Base-by-base conservation (phyloP, 2,797 vertebrate genomes). In the Fratercula arctica region DNA sequence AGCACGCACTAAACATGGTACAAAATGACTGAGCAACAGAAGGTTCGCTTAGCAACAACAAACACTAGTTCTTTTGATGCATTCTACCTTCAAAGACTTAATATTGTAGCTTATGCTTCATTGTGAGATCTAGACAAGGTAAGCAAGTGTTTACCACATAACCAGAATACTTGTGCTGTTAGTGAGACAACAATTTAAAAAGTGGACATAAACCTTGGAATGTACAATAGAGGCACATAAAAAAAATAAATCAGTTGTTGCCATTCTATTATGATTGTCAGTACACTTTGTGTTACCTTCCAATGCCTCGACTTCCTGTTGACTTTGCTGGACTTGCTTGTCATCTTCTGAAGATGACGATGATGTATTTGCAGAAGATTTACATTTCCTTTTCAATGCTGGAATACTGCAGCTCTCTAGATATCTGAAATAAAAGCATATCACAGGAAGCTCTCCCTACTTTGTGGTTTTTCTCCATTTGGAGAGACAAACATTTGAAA, bases 291-390 rank as follows among this genome's bases (percentile, higher is more conserved):
- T 31, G 33, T 95, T 97, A 98, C 98, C 97, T 94, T 59, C 91
- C 68, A 87, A 13, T 3, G 66, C 60, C 43, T 79, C 66, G 14
- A 21, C 33, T 17, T 87, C 68, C 29, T 78, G 89, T 46, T 51
- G 91, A 39, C 61, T 78, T 46, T 75, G 92, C 41, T 92, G 96
- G 61, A 39, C 77, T 20, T 92, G 96, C 76, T 98, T 98, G 90
- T 98, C 98, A 20, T 99, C 98, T 91, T 99, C 99, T 19, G 98
- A 99, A 77, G 98, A 98, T 19, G 98, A 98, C 1, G 98, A 99
- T 5, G 98, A 98, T 18, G 97, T 94, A 28, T 98, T 96, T 74
- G 98, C 98, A 84, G 95, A 98, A 93, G 98, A 98, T n/a, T 98
- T 93, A 57, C 97, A 98, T 96, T 99, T 99, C 16, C 99, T 98